Evolutionary conservation across 2,797 vertebrate species (phyloP), one percentile per base, ranked within the genome.

Genomic region (Poeciliopsis infans): DNA sequence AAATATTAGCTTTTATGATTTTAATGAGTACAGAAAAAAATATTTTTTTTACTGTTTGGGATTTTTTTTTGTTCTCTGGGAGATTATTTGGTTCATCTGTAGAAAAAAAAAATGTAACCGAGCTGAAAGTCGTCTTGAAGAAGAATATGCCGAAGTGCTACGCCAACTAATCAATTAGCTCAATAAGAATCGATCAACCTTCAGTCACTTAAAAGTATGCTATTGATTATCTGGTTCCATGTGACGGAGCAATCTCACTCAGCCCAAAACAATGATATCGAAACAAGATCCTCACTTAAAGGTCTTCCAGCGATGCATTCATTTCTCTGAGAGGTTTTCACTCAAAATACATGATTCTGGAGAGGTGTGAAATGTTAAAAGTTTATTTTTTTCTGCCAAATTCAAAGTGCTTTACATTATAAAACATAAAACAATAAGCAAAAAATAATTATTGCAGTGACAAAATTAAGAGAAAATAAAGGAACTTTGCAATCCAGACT

Each of bases 191-290:
- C 41, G 3, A 68, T 68, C 36, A 43, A 43, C 39, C 3, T 5
- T 69, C 20, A 69, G 39, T 69, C 20, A 5, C 39, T 69, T 69
- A 41, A 69, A n/a, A 66, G 33, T 43, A 25, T 13, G 36, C 13
- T 41, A 69, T 25, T 69, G 36, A 69, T 69, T 69, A 41, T 69
- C 33, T 69, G 66, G 66, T 18, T 43, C 66, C 8, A 69, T 25
- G 36, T 25, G 20, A 11, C 66, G 25, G 36, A 69, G 20, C 39
- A 12, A 69, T 41, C 36, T 12, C 36, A 25, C 20, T 69, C 39
- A 69, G 11, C 13, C 61, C 36, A 41, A 41, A 23, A 25, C 36
- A 41, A 41, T 13, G 10, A 43, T 11, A 69, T 41, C 25, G 7
- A 18, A 69, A 43, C 66, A 13, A 39, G 39, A 23, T 33, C 39